Evolutionary conservation across 2,888 invertebrate genomes (phyloP), one percentile per base, ranked within the genome.

Genomic region (Steinernema hermaphroditum): DNA sequence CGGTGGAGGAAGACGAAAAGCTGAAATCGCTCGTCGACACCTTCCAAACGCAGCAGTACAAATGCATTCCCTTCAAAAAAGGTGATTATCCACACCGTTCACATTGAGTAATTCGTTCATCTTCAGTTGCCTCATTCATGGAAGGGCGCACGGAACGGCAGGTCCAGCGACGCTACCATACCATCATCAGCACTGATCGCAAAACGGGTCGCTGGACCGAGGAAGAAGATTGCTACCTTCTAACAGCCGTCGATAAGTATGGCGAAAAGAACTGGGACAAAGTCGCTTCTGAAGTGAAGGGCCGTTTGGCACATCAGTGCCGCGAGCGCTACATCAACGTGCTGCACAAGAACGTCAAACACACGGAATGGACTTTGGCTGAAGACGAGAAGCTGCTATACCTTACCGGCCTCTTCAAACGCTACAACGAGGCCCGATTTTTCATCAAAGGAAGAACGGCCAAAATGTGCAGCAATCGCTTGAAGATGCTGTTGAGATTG

Each of bases 41-140:
- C 74, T 90, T 91, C 77, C 90, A 88, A 77, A 88, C 91, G 69
- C 92, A 91, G 22, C 88, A 90, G 74, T 90, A 90, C 62, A 62
- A 62, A 32, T 24, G 9, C 27, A 91, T 93, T 76, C 91, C 92
- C 0, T 94, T 93, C 93, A 89, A 90, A 1, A 90, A 90, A 84
- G 82, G 86, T n/a, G n/a, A n/a, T n/a, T n/a, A n/a, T n/a, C n/a
- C n/a, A n/a, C n/a, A n/a, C n/a, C n/a, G n/a, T n/a, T n/a, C n/a
- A n/a, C n/a, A n/a, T n/a, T n/a, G n/a, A n/a, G n/a, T n/a, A n/a
- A n/a, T n/a, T n/a, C n/a, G n/a, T n/a, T n/a, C n/a, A n/a, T n/a
- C n/a, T 19, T 19, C 12, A 44, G 16, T 74, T 14, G 74, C 34
- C 68, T 14, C 68, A 0, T 49, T 70, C 27, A n/a, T 49, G 27